Evolutionary conservation across 1,140 invertebrate species (phyloP).

Genomic region (Trichomalopsis sarcophagae): DNA sequence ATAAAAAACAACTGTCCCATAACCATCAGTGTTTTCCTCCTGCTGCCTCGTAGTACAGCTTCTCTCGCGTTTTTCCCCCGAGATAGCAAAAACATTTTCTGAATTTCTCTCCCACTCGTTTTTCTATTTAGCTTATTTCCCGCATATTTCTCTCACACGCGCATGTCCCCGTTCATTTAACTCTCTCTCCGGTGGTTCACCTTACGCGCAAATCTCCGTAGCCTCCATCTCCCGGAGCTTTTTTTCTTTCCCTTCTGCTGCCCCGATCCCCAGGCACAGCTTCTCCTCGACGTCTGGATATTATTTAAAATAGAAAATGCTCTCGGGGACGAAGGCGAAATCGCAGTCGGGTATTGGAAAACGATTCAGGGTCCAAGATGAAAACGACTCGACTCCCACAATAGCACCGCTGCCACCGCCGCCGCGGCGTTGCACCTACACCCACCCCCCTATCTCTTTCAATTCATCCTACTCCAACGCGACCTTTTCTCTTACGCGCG

Average conservation of each 20-base stretch:
- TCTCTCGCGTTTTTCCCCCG: neutral
- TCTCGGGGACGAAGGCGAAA: constrained; percentile 30
- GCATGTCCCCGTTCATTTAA: neutral
- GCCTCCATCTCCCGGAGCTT: neutral
- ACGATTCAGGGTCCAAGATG: constrained; percentile 51
- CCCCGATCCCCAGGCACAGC: neutral
- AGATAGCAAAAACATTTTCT: constrained; percentile 1
- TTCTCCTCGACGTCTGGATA: constrained; percentile 12
- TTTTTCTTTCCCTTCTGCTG: neutral
- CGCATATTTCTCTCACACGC: constrained; percentile 2
- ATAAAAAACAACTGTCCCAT: neutral
- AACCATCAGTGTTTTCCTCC: constrained; percentile 1
- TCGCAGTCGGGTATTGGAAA: constrained; percentile 51
- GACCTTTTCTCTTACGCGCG: constrained; percentile 18
- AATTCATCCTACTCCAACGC: constrained; percentile 27
- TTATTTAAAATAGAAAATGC: constrained; percentile 54
- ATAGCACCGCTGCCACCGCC: constrained; percentile 6
- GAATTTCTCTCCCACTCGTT: neutral
- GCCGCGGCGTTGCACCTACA: neutral
- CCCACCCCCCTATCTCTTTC: constrained; percentile 15
- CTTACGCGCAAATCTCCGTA: neutral
- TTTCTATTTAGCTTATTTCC: constrained; percentile 11
- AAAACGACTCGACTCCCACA: constrained; percentile 47
- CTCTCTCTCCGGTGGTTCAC: neutral
- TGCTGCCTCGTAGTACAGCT: neutral